A percentile compares a stretch with the other conserved stretches of the same genome.
Conservation (phyloP, 2,113 vertebrate genomes). For the Charina bottae region DNA sequence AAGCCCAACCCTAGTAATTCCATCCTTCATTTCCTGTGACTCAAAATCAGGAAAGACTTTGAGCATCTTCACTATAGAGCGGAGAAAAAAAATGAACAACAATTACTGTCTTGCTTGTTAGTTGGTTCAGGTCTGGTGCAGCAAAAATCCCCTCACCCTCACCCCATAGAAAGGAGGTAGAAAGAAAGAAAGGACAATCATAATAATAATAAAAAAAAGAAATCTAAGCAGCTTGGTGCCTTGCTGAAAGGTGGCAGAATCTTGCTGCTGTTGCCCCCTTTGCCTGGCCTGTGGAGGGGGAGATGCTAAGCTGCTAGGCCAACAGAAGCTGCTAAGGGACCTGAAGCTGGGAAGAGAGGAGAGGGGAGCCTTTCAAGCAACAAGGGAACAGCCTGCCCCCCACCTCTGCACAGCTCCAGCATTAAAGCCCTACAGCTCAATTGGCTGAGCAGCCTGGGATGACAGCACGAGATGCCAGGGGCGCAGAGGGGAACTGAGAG, state of each 20-base stretch:
- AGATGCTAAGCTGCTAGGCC: no score
- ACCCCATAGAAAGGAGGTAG: not conserved
- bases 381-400: not conserved
- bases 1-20: not conserved
- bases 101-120: no score
- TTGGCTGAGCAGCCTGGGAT: not conserved
- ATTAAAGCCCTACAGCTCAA: not conserved
- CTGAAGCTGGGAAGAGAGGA: not conserved
- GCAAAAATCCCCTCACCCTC: not conserved
- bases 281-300: no score
- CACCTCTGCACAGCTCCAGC: not conserved
- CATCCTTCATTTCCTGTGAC: not conserved
- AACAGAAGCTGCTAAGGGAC: no score
- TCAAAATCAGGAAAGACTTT: not conserved
- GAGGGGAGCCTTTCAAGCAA: not conserved
- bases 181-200: not conserved
- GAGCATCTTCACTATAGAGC: not conserved
- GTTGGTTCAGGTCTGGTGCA: not conserved
- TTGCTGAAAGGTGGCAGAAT: not conserved
- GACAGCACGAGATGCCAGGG: not conserved
- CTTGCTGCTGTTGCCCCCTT: no score
- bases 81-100: no score
- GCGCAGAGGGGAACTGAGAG: not conserved
- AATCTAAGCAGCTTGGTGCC: not conserved
- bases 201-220: not conserved